phyloP scores from a whole-genome alignment of 2,113 vertebrate species.

The Anoplopoma fimbria region DNA sequence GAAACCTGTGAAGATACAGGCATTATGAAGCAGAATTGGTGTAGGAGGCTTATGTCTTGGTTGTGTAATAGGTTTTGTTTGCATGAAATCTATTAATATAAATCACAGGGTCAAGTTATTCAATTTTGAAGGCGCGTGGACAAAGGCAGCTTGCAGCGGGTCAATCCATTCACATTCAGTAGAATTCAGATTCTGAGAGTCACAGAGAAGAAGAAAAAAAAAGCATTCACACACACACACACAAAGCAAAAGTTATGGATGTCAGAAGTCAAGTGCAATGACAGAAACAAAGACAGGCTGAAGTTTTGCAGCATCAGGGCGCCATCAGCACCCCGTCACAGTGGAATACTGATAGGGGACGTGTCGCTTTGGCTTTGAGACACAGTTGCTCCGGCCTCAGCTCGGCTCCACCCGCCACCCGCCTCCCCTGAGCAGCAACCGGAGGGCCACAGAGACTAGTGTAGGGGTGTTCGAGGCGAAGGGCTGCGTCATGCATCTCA shows the following conservation, averaged over 20 bases:
- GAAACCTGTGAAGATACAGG: background rate
- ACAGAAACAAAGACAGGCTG: constrained; percentile 34
- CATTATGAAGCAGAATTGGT: background rate
- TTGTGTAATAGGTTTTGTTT: constrained; percentile 33
- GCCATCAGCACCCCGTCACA: constrained; percentile 46
- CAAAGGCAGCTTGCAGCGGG: constrained; percentile 14
- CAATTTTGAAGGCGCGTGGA: constrained; percentile 3
- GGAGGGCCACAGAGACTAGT: constrained; percentile 12
- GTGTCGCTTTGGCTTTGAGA: constrained; percentile 47
- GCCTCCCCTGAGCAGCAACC: constrained; percentile 3
- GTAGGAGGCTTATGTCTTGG: constrained; percentile 10
- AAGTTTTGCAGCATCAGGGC: constrained; percentile 40
- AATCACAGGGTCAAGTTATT: constrained; percentile 13
- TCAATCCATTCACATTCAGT: constrained; percentile 14
- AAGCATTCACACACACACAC: constrained; percentile 2
- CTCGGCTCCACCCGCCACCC: constrained; percentile 15
- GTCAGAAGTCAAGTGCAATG: constrained; percentile 50
- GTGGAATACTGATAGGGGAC: constrained; percentile 53
- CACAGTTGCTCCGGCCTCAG: constrained; percentile 7
- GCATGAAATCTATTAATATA: constrained; percentile 6
- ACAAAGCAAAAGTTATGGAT: constrained; percentile 28
- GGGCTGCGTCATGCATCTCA: constrained; percentile 64
- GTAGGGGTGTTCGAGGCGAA: constrained; percentile 14
- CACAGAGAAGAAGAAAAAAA: constrained; percentile 7
- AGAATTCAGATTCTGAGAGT: constrained; percentile 21